Conservation (phyloP, 37 sponge, comb jelly and placozoan species). For the Mnemiopsis leidyi region DNA sequence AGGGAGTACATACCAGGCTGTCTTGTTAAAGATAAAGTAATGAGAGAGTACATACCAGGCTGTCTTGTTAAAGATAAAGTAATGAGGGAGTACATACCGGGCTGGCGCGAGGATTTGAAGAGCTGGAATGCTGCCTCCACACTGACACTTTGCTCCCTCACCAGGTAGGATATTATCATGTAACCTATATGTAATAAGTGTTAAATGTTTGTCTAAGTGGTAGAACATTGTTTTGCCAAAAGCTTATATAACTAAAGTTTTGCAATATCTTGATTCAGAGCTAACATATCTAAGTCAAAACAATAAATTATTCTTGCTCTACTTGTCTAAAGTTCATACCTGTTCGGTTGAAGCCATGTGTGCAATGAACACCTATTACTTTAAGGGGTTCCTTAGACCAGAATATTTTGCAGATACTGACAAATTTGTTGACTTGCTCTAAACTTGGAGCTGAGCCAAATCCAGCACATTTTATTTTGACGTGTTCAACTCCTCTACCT, state of each 20-base stretch:
- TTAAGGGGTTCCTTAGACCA: constrained; percentile 28
- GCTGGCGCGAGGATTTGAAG: neutral
- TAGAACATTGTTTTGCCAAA: neutral
- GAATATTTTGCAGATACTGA: constrained; percentile 22
- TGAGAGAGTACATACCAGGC: too few relatives aligned
- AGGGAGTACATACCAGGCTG: too few relatives aligned
- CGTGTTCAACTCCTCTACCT: constrained; percentile 70
- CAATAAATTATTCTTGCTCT: neutral
- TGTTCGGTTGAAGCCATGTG: constrained; percentile 98
- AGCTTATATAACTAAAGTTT: too few relatives aligned
- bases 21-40: too few relatives aligned
- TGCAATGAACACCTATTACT: constrained; percentile 91
- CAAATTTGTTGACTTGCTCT: constrained; percentile 39
- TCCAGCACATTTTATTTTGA: constrained; percentile 94
- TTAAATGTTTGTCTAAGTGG: too few relatives aligned
- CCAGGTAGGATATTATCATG: constrained; percentile 63
- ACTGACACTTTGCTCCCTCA: neutral
- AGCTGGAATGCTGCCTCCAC: constrained; percentile 60
- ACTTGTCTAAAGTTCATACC: constrained; percentile 72
- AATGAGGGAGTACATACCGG: constrained; percentile 32
- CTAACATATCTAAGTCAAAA: too few relatives aligned
- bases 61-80: too few relatives aligned
- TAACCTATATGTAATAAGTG: constrained; percentile 5
- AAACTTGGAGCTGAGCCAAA: constrained; percentile 44
- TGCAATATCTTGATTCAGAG: too few relatives aligned